Evolutionary conservation across 2,888 invertebrate species (phyloP).

Genomic region (Drosophila birchii): DNA sequence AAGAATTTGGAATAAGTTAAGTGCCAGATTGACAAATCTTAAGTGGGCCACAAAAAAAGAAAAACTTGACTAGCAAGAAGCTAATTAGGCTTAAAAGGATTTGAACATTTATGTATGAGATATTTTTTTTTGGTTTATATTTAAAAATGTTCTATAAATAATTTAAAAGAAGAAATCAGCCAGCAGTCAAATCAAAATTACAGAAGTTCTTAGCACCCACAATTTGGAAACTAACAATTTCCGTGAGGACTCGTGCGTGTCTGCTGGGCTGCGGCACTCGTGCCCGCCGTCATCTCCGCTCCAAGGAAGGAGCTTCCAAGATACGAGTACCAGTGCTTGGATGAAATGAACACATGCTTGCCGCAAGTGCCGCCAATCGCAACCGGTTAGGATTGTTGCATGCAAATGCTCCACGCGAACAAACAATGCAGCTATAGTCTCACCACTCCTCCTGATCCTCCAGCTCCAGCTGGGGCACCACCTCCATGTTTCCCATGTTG

Average conservation of each 20-base stretch:
- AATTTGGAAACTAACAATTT: not conserved
- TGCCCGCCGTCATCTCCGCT: slow-evolving; percentile 41
- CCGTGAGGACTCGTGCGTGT: slow-evolving; percentile 31
- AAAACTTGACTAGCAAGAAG: slow-evolving; percentile 25
- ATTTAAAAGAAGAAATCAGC: not conserved
- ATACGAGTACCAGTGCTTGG: slow-evolving; percentile 16
- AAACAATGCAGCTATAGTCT: slow-evolving; percentile 67
- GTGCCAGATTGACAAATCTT: slow-evolving; percentile 34
- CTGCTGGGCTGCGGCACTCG: slow-evolving; percentile 24
- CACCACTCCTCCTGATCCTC: slow-evolving; percentile 18
- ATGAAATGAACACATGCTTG: slow-evolving; percentile 47
- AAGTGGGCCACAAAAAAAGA: slow-evolving; percentile 20
- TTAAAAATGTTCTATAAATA: not conserved
- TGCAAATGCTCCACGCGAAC: slow-evolving; percentile 76
- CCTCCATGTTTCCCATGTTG: slow-evolving; percentile 32
- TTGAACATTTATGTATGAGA: not conserved
- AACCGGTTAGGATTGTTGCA: slow-evolving; percentile 73
- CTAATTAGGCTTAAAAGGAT: slow-evolving; percentile 25
- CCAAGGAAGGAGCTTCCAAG: slow-evolving; percentile 15
- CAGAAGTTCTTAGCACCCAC: not conserved
- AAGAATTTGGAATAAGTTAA: slow-evolving; percentile 31
- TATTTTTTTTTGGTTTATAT: not conserved
- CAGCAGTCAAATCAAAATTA: not conserved
- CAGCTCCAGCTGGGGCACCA: slow-evolving; percentile 19
- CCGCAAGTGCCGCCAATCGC: slow-evolving; percentile 65